Evolutionary conservation across 2,797 vertebrate species (phyloP).

Genomic region (Eulemur albifrons): DNA sequence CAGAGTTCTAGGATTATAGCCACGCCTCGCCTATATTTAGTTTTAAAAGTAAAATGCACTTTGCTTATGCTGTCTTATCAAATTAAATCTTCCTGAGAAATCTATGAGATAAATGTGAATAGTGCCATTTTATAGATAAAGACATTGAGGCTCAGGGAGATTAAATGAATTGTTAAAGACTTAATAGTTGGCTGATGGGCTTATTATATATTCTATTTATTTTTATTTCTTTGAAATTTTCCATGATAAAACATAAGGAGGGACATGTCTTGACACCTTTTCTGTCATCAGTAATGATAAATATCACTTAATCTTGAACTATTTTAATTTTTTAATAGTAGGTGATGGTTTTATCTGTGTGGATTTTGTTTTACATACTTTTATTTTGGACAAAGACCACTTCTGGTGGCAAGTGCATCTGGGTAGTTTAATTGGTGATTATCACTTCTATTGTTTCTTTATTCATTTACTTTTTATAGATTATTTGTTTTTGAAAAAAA

Average conservation of each 20-base stretch:
- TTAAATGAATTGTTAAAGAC: neutral
- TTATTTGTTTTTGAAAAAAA: neutral
- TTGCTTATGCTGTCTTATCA: neutral
- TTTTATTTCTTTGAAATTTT: constrained; percentile 52
- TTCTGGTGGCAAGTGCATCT: neutral
- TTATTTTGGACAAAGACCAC: neutral
- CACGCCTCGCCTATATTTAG: neutral
- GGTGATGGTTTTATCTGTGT: neutral
- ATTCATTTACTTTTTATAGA: constrained; percentile 18
- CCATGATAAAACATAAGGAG: neutral
- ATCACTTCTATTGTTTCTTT: neutral
- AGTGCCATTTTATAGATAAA: neutral
- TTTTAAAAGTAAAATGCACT: neutral
- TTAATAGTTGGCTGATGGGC: neutral
- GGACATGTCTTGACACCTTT: neutral
- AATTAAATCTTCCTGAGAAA: neutral
- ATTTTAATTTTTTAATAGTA: constrained; percentile 23
- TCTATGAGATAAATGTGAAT: neutral
- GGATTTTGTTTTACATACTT: neutral
- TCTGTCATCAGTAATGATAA: neutral
- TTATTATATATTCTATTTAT: constrained; percentile 8
- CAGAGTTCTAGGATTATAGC: too few relatives aligned
- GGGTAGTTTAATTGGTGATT: neutral
- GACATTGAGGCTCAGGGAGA: neutral
- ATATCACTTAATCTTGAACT: neutral